Base-by-base conservation (phyloP, 2,113 vertebrate genomes). In the Istiophorus platypterus region DNA sequence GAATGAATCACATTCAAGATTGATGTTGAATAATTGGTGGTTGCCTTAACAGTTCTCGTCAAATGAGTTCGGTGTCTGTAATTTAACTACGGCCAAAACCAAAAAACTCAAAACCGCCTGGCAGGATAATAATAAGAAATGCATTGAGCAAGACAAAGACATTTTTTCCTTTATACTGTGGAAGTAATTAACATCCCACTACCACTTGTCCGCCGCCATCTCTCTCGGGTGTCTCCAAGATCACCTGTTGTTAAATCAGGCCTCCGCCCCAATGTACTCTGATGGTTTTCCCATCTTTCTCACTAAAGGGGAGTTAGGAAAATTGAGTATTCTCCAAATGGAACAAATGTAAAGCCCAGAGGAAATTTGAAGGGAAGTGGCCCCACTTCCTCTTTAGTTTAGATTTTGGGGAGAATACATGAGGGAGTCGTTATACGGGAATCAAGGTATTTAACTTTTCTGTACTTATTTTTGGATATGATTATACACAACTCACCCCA, bases 271-370 rank as follows among this genome's bases (percentile, higher is more conserved):
- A 47, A 63, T 47, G n/a, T 54, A 8, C 84, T 82, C 49, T 92
- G 81, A 96, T 95, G 88, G 88, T 42, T 95, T 96, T 93, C 67
- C 88, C 93, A 92, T 94, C n/a, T 82, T 82, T 84, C 63, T 85
- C 80, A 91, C 87, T 87, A 31, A 88, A 88, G 61, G 88, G 89
- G 88, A 92, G 92, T 91, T 89, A 85, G 94, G 93, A 95, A 92
- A 94, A 87, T 75, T 85, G 88, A 80, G 86, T 85, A 81, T 75
- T 84, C 67, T 57, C 45, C 86, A 81, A 61, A 68, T 84, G 66
- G 90, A 92, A 86, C 59, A 76, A 67, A 72, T 49, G 7, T 34
- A 26, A 56, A 45, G 13, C 70, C 57, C 62, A 76, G 31, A 72
- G 52, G 42, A 73, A 63, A 59, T 57, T 17, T 61, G 24, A 78